A percentile compares a stretch with the other conserved stretches of the same genome.
Conservation (phyloP, 2,113 vertebrate species). For the Vicugna pacos region DNA sequence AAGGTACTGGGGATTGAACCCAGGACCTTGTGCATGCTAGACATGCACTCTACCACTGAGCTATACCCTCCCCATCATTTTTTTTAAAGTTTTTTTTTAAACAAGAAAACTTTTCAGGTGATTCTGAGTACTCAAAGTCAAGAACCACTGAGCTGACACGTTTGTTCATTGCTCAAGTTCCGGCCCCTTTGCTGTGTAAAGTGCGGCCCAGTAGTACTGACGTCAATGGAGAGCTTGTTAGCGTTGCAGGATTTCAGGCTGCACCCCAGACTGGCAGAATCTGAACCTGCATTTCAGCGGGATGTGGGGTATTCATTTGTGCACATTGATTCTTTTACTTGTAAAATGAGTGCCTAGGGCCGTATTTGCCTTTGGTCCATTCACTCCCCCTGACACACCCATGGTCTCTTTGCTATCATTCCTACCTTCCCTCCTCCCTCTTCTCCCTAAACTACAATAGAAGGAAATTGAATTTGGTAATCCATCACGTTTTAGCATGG, state of each 20-base stretch:
- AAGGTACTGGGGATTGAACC: no score
- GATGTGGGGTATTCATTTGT: neutral
- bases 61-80: no score
- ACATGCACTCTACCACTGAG: no score
- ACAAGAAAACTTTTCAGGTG: no score
- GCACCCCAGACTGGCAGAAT: neutral
- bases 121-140: neutral
- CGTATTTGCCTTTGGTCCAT: neutral
- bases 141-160: neutral
- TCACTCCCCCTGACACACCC: neutral
- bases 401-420: neutral
- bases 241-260: neutral
- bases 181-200: neutral
- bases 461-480: slow-evolving; percentile 14
- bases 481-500: neutral
- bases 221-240: neutral
- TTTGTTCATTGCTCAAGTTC: neutral
- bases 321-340: neutral
- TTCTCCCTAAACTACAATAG: neutral
- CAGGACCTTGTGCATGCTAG: no score
- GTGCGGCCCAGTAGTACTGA: neutral
- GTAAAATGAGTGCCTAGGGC: neutral
- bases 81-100: no score
- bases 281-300: neutral
- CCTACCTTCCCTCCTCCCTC: neutral